Percentiles rank a stretch among this genome's conserved stretches.
phyloP scores from a whole-genome alignment of 2,888 invertebrate genomes.

The Tipula lateralis region DNA sequence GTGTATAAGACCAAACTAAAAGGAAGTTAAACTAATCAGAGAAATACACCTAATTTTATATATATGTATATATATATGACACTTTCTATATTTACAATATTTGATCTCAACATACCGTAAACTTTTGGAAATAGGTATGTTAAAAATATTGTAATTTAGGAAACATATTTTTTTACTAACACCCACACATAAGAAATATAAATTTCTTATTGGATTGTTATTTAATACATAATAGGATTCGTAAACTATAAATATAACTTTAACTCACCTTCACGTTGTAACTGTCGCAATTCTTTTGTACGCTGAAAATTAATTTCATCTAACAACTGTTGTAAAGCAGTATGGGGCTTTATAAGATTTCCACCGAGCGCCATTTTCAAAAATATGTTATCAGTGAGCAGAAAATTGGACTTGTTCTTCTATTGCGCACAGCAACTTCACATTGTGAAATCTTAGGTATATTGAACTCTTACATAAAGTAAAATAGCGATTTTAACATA shows the following conservation, averaged over 20 bases:
- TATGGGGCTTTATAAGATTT: conserved; percentile 46
- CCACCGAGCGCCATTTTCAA: conserved; percentile 26
- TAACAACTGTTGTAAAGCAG: conserved; percentile 76
- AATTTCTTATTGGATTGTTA: no score
- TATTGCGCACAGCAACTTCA: neutral
- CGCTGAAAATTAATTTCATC: conserved; percentile 91
- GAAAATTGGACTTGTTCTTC: neutral
- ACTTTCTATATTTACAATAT: no score
- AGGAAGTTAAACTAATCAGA: no score
- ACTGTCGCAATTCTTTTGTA: conserved; percentile 84
- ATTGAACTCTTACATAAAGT: neutral
- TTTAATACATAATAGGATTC: conserved; percentile 25
- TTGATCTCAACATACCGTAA: no score
- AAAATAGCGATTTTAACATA: neutral
- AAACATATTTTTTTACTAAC: no score
- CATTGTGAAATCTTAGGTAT: neutral
- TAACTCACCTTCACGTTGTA: conserved; percentile 76
- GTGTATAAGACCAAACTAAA: no score
- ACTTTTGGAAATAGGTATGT: no score
- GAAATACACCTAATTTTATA: no score
- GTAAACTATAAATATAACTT: neutral
- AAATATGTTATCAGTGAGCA: neutral
- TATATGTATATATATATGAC: no score
- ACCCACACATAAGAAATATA: neutral
- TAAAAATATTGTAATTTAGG: no score